Conservation (phyloP, 2,888 invertebrate species). For the Metopia argyrocephala region DNA sequence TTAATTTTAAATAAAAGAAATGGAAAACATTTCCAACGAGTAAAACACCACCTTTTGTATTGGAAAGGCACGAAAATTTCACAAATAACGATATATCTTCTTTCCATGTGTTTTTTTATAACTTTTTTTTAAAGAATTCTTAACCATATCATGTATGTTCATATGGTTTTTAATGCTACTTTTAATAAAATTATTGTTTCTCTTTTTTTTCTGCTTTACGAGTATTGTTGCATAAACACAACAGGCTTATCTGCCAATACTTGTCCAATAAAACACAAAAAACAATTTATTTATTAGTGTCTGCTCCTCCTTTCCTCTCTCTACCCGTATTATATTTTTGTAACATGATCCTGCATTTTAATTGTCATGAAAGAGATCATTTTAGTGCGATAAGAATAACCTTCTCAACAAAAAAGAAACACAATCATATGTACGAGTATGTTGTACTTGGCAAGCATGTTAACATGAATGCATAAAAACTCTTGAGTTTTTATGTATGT, state of each 20-base stretch:
- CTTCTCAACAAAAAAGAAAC: background rate
- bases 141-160: too few relatives aligned
- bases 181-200: background rate
- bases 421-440: background rate
- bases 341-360: constrained; percentile 62
- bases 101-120: too few relatives aligned
- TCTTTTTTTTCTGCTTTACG: background rate
- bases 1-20: too few relatives aligned
- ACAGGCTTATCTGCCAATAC: background rate
- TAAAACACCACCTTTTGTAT: too few relatives aligned
- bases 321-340: constrained; percentile 36
- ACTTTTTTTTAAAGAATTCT: too few relatives aligned
- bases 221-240: background rate
- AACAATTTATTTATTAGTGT: too few relatives aligned
- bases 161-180: too few relatives aligned
- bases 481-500: constrained; percentile 8
- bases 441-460: background rate
- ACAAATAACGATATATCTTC: too few relatives aligned
- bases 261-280: too few relatives aligned
- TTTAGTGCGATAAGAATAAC: constrained; percentile 43
- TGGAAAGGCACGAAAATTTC: too few relatives aligned
- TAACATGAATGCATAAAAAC: constrained; percentile 10
- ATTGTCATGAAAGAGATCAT: constrained; percentile 58
- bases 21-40: too few relatives aligned
- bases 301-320: background rate